These are phyloP conservation scores for Umimayanthus kanabou DNA, from an alignment of 92 coral and sea anemone genomes.

Conservation along the genomic window DNA sequence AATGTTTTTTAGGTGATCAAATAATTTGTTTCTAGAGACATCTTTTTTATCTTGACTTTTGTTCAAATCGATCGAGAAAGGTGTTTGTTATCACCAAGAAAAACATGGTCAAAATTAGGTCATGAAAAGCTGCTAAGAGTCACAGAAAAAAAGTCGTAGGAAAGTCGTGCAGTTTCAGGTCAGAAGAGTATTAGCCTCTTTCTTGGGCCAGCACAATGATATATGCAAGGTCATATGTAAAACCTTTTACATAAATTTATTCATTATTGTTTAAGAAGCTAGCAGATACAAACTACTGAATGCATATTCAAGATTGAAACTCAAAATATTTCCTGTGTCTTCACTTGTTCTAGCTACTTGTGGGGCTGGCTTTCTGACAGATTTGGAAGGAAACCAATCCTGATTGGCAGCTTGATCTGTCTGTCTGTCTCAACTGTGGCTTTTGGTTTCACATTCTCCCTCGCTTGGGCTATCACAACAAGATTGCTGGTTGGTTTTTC, in stretches of 20 bases:
- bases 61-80: neutral
- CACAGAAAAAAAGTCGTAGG: neutral
- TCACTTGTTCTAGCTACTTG: slow-evolving; percentile 61
- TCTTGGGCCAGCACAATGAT: neutral
- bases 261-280: neutral
- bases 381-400: slow-evolving; percentile 76
- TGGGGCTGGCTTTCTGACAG: slow-evolving; percentile 93
- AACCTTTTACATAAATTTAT: too few relatives aligned
- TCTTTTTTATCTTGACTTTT: too few relatives aligned
- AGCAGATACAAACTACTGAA: too few relatives aligned
- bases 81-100: neutral
- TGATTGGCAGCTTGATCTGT: slow-evolving; percentile 43
- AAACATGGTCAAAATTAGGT: neutral
- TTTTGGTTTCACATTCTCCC: slow-evolving; percentile 81
- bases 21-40: too few relatives aligned
- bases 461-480: slow-evolving; percentile 70
- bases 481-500: slow-evolving; percentile 73
- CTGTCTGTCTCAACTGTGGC: slow-evolving; percentile 44
- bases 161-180: neutral
- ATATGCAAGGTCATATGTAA: neutral
- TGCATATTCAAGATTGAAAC: neutral
- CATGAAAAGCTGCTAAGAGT: neutral
- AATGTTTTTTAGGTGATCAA: too few relatives aligned
- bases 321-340: neutral
- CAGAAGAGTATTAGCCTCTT: neutral